Conservation (phyloP, 2,888 invertebrate species). For the Adela reaumurella region DNA sequence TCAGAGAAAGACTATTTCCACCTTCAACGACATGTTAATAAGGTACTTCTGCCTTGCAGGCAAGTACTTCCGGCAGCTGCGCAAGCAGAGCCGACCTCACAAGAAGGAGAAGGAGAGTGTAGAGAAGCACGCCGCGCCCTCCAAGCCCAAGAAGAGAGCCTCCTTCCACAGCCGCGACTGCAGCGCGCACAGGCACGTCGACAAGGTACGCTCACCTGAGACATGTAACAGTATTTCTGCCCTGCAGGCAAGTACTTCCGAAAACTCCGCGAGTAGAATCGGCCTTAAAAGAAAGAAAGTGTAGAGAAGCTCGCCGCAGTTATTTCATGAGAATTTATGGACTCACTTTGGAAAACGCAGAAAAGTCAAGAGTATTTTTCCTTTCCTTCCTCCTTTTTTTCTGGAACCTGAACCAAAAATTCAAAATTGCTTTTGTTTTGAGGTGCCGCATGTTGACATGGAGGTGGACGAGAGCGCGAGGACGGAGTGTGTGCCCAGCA, state of each 20-base stretch:
- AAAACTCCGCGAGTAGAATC: constrained; percentile 37
- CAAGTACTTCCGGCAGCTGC: constrained; percentile 38
- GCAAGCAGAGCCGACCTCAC: constrained; percentile 33
- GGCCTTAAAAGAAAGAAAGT: constrained; percentile 32
- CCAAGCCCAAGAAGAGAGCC: constrained; percentile 46
- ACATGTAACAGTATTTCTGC: too few relatives aligned
- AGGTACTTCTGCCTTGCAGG: too few relatives aligned
- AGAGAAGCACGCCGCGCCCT: constrained; percentile 36
- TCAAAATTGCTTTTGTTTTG: too few relatives aligned
- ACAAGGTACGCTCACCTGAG: too few relatives aligned
- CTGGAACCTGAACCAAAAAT: too few relatives aligned
- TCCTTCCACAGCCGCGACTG: constrained; percentile 16
- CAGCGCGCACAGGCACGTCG: background rate
- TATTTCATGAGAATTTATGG: too few relatives aligned
- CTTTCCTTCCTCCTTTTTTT: too few relatives aligned
- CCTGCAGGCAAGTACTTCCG: constrained; percentile 39
- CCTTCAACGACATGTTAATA: too few relatives aligned
- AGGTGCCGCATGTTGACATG: constrained; percentile 21
- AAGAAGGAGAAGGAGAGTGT: constrained; percentile 31
- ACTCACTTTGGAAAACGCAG: too few relatives aligned
- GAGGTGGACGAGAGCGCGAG: constrained; percentile 36
- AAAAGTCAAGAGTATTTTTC: too few relatives aligned
- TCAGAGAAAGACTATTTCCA: too few relatives aligned
- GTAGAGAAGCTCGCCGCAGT: constrained; percentile 31
- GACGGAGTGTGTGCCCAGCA: constrained; percentile 39